These are phyloP conservation scores for Ranitomeya variabilis DNA, from an alignment of 2,113 vertebrate genomes.

Conservation along the genomic window DNA sequence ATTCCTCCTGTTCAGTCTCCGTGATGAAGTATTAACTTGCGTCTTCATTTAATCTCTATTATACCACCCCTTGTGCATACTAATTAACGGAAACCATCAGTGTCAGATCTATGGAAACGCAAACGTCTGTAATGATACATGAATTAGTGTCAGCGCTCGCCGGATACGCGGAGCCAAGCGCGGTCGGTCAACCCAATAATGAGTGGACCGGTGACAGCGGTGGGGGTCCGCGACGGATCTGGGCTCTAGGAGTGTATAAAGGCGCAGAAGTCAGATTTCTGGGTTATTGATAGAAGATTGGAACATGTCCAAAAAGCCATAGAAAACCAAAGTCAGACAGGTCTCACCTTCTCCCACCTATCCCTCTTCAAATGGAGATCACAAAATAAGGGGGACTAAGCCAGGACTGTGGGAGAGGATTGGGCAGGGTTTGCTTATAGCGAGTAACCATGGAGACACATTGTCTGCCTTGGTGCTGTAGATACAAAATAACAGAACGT, in stretches of 20 bases:
- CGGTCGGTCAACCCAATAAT: not conserved
- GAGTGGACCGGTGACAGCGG: not conserved
- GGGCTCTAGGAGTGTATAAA: not conserved
- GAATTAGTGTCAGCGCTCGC: constrained; percentile 17
- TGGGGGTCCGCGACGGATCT: not conserved
- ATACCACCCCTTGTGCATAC: constrained; percentile 28
- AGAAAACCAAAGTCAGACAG: not conserved
- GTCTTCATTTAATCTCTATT: constrained; percentile 42
- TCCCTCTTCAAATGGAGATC: no score
- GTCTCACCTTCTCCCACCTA: no score
- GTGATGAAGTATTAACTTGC: constrained; percentile 24
- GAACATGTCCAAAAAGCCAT: no score
- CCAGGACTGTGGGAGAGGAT: no score
- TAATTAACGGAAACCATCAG: constrained; percentile 21
- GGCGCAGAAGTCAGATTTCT: not conserved
- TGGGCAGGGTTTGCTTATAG: no score
- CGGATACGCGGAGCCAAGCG: not conserved
- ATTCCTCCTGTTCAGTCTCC: constrained; percentile 28
- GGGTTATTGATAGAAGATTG: no score
- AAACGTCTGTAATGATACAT: not conserved
- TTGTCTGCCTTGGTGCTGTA: no score
- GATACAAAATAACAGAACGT: no score
- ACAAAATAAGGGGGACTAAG: no score
- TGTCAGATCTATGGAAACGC: constrained; percentile 12
- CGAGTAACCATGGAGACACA: no score